phyloP scores from a whole-genome alignment of 2,797 vertebrate species.

The Eupleurogrammus muticus region DNA sequence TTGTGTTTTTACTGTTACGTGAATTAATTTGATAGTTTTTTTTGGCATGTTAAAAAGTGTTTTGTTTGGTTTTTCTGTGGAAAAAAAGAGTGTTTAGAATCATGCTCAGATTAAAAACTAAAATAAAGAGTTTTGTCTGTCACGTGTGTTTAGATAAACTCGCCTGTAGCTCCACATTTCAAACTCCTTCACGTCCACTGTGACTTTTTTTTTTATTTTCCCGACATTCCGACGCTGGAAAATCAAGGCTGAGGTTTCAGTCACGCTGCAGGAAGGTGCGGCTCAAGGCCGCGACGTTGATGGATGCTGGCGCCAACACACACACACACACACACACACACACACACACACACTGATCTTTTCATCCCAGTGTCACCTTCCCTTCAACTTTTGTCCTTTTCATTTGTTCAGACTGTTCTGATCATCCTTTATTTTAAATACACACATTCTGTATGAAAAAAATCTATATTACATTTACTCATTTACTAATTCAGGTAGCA shows the following conservation, averaged over 20 bases:
- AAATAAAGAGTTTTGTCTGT: slow-evolving; percentile 7
- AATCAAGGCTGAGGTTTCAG: slow-evolving; percentile 24
- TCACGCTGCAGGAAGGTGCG: slow-evolving; percentile 36
- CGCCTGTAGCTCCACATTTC: slow-evolving; percentile 4
- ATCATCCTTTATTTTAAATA: slow-evolving; percentile 8
- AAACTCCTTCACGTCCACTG: slow-evolving; percentile 3
- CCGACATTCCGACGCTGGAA: slow-evolving; percentile 21
- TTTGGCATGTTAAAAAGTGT: not conserved
- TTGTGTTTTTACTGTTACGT: not conserved
- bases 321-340: too few species aligned
- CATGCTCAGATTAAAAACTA: slow-evolving; percentile 1
- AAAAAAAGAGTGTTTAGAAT: slow-evolving; percentile 46
- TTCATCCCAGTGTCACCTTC: slow-evolving; percentile 62
- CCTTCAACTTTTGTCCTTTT: slow-evolving; percentile 30
- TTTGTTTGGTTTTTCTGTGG: slow-evolving; percentile 14
- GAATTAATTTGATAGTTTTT: not conserved
- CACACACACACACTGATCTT: slow-evolving; percentile 51
- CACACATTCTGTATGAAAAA: slow-evolving; percentile 6
- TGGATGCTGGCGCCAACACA: slow-evolving; percentile 66
- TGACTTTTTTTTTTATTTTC: too few species aligned
- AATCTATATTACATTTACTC: too few species aligned
- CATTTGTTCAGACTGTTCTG: slow-evolving; percentile 9
- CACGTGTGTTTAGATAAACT: too few species aligned
- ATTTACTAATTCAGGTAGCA: not conserved
- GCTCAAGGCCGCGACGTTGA: slow-evolving; percentile 68